Conservation (phyloP, 2,888 invertebrate species). For the Odiellus spinosus region DNA sequence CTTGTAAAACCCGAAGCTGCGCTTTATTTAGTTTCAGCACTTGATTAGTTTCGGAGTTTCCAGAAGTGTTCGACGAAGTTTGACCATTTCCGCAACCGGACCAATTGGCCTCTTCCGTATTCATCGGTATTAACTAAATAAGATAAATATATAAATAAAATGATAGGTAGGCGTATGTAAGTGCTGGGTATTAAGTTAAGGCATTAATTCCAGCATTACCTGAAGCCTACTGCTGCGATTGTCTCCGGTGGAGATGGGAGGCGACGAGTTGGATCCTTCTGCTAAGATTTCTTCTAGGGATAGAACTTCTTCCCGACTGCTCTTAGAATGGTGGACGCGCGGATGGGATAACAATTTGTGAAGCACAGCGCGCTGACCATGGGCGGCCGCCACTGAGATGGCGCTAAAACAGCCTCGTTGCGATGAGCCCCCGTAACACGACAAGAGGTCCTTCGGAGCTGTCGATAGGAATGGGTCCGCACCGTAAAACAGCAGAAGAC, state of each 20-base stretch:
- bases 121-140: not conserved
- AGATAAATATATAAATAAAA: conserved; percentile 1
- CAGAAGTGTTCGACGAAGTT: not conserved
- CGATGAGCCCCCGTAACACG: conserved; percentile 61
- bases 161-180: no score
- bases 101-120: not conserved
- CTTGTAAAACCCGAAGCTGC: conserved; percentile 68
- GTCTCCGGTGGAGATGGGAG: conserved; percentile 13
- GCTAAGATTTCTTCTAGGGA: conserved; percentile 79
- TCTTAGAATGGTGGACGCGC: conserved; percentile 27
- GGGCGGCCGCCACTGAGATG: conserved; percentile 73
- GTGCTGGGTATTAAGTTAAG: no score
- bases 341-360: conserved; percentile 62
- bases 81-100: no score
- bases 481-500: conserved; percentile 60
- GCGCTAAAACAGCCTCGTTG: conserved; percentile 76
- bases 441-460: conserved; percentile 60
- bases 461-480: conserved; percentile 78
- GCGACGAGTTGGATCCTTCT: conserved; percentile 43
- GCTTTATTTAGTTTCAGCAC: conserved; percentile 45
- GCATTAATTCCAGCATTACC: conserved; percentile 18
- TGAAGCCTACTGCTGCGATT: conserved; percentile 24
- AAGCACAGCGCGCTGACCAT: conserved; percentile 62
- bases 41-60: conserved; percentile 7
- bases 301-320: conserved; percentile 50